These are phyloP conservation scores for Rhyzopertha dominica DNA, from an alignment of 1,140 invertebrate species.

Conservation along the genomic window DNA sequence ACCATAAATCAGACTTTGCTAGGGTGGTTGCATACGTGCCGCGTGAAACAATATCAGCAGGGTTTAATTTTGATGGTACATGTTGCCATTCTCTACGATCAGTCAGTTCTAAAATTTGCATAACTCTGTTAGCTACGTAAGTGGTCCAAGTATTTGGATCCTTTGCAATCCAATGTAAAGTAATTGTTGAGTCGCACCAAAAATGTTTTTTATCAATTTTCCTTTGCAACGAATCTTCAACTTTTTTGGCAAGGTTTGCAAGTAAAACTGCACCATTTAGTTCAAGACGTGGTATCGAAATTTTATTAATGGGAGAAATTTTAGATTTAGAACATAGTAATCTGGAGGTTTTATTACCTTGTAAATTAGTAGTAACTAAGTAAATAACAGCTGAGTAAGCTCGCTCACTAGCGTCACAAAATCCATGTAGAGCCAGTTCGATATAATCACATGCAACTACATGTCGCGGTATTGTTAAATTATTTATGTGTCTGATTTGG, in stretches of 20 bases:
- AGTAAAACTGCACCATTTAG: too few species aligned
- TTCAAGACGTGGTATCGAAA: too few species aligned
- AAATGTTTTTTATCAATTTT: too few species aligned
- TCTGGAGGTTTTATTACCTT: not conserved
- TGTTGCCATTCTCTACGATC: conserved; percentile 24
- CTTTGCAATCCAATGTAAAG: too few species aligned
- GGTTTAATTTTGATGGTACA: conserved; percentile 29
- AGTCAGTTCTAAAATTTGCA: conserved; percentile 32
- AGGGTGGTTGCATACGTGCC: conserved; percentile 11
- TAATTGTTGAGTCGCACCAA: too few species aligned
- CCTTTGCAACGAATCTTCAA: too few species aligned
- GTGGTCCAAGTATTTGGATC: too few species aligned
- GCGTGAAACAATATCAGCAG: conserved; percentile 36
- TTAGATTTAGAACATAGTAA: conserved; percentile 27
- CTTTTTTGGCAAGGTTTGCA: too few species aligned
- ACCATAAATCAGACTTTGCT: conserved; percentile 7
- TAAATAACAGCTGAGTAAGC: conserved; percentile 35
- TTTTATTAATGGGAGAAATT: too few species aligned
- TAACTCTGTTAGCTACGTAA: conserved; percentile 38
- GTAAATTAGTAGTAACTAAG: conserved; percentile 10
- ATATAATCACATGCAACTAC: conserved; percentile 20
- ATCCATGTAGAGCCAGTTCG: conserved; percentile 29
- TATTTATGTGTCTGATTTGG: conserved; percentile 7
- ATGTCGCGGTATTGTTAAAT: conserved; percentile 17
- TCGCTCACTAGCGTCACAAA: conserved; percentile 31